Evolutionary conservation across 2,797 vertebrate genomes (phyloP).

Genomic region (Mormyrus hasselquistii): DNA sequence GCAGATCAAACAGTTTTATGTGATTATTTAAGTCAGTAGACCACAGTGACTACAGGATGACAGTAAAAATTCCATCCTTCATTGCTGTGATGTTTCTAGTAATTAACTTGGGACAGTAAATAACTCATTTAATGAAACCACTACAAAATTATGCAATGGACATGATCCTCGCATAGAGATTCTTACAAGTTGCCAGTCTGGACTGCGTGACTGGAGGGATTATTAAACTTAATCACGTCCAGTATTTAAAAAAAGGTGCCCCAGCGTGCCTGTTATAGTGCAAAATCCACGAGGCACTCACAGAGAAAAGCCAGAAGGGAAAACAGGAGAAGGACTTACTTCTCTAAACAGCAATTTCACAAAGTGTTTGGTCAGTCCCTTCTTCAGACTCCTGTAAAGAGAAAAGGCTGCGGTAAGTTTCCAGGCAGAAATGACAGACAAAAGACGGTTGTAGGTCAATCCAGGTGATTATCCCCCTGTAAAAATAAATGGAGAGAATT

Average conservation of each 20-base stretch:
- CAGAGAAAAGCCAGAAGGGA: constrained; percentile 1
- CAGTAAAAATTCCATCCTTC: background rate
- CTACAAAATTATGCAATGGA: background rate
- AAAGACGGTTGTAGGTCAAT: constrained; percentile 13
- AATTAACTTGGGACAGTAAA: background rate
- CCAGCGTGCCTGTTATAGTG: constrained; percentile 29
- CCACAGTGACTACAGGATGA: background rate
- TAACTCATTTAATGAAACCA: constrained; percentile 3
- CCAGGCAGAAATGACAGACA: constrained; percentile 32
- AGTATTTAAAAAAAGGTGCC: constrained; percentile 28
- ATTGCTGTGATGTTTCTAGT: background rate
- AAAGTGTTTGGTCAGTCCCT: constrained; percentile 25
- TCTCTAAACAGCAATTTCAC: constrained; percentile 33
- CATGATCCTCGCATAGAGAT: background rate
- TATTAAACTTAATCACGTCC: background rate
- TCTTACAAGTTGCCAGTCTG: background rate
- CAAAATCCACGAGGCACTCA: constrained; percentile 19
- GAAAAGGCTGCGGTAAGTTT: constrained; percentile 34
- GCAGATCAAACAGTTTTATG: background rate
- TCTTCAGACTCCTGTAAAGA: constrained; percentile 29
- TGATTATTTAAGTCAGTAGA: background rate
- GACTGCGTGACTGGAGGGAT: background rate
- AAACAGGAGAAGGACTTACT: constrained; percentile 43
- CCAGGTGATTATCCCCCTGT: constrained; percentile 26
- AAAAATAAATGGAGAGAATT: constrained; percentile 25